A percentile compares a stretch with the other conserved stretches of the same genome.
Evolutionary conservation across 2,888 invertebrate genomes (phyloP).

Genomic region (Melieria crassipennis): DNA sequence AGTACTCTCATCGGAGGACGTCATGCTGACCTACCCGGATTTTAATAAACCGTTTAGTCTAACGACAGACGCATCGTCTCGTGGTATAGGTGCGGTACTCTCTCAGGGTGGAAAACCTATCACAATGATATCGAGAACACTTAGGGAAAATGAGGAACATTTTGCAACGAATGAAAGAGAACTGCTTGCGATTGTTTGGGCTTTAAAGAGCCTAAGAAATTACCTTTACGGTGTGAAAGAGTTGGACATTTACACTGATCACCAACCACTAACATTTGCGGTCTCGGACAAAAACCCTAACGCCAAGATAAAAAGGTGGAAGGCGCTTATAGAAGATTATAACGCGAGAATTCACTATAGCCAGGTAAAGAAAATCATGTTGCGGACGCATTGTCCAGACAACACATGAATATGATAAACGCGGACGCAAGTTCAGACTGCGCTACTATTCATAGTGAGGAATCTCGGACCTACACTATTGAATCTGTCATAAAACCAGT

Average conservation of each 20-base stretch:
- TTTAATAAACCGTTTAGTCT: conserved; percentile 1
- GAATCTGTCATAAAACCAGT: conserved; percentile 42
- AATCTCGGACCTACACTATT: conserved; percentile 39
- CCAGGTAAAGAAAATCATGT: conserved; percentile 29
- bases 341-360: not conserved
- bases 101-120: conserved; percentile 7
- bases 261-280: conserved; percentile 8
- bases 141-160: not conserved
- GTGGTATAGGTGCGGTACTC: not conserved
- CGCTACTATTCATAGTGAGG: conserved; percentile 30
- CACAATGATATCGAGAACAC: conserved; percentile 2
- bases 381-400: conserved; percentile 28
- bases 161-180: conserved; percentile 7
- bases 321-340: too few relatives aligned
- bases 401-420: not conserved
- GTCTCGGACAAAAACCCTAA: conserved; percentile 11
- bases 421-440: not conserved
- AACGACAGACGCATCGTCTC: conserved; percentile 8
- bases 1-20: not conserved
- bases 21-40: conserved; percentile 3
- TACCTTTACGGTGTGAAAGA: conserved; percentile 5
- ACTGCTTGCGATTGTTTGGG: conserved; percentile 9
- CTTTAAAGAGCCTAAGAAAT: not conserved
- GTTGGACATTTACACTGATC: conserved; percentile 7
- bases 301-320: not conserved